Evolutionary conservation across 2,888 invertebrate genomes (phyloP).

Genomic region (Synanthedon myopaeformis): DNA sequence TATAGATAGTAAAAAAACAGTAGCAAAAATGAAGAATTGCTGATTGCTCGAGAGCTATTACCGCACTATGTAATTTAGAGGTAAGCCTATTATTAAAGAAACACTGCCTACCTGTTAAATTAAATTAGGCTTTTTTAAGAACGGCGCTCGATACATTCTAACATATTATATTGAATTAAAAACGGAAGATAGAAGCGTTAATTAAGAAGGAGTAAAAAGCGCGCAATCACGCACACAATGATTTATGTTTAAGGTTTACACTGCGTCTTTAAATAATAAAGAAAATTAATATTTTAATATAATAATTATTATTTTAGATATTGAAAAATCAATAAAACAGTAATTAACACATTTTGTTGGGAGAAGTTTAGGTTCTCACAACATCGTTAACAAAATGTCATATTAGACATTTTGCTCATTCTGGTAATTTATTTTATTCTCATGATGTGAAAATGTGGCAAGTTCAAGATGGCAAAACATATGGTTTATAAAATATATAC

Average conservation of each 20-base stretch:
- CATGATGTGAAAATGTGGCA: too few species aligned
- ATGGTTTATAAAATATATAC: too few species aligned
- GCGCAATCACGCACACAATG: conserved; percentile 46
- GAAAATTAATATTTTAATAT: neutral
- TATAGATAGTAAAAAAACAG: conserved; percentile 43
- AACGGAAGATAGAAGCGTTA: conserved; percentile 44
- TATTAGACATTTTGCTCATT: too few species aligned
- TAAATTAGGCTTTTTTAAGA: conserved; percentile 67
- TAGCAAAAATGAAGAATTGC: conserved; percentile 68
- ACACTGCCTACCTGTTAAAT: conserved; percentile 69
- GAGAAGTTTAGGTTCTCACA: neutral
- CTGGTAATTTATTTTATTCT: too few species aligned
- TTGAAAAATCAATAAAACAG: neutral
- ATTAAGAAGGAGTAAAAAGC: conserved; percentile 22
- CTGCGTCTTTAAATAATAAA: conserved; percentile 14
- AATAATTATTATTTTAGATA: neutral
- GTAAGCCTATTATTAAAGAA: conserved; percentile 66
- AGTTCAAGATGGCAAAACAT: too few species aligned
- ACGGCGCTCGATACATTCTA: conserved; percentile 50
- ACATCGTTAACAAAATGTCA: neutral
- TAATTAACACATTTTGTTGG: neutral
- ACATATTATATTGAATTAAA: conserved; percentile 36
- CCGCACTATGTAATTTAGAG: conserved; percentile 58
- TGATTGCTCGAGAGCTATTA: conserved; percentile 65
- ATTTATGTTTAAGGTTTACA: conserved; percentile 36